phyloP scores from a whole-genome alignment of 2,113 vertebrate genomes.

The Oreotrochilus melanogaster region DNA sequence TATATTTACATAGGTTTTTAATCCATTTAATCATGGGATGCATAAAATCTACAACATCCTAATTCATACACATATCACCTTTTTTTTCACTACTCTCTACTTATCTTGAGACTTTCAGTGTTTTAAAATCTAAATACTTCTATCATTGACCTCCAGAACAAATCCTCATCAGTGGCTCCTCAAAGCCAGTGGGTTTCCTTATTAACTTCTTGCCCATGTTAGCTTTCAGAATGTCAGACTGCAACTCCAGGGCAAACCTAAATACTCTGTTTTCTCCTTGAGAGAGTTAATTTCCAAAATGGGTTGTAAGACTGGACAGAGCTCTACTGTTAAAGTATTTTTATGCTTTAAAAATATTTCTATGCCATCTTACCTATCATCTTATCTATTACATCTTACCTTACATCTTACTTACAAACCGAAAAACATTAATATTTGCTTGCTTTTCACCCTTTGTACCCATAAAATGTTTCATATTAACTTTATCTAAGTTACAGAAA shows the following conservation, averaged over 20 bases:
- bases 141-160: not conserved
- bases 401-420: not conserved
- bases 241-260: not conserved
- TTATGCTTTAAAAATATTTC: not conserved
- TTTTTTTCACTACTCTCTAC: not conserved
- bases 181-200: not conserved
- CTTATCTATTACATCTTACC: no score
- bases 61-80: not conserved
- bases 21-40: not conserved
- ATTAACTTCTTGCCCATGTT: not conserved
- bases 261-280: not conserved
- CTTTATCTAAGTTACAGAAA: not conserved
- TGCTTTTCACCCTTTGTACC: not conserved
- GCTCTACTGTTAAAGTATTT: not conserved
- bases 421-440: not conserved
- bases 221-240: not conserved
- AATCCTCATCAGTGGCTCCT: not conserved
- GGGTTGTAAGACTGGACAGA: not conserved
- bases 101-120: not conserved
- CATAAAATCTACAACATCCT: not conserved
- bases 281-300: not conserved
- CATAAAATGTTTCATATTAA: not conserved
- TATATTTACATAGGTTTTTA: not conserved
- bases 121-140: not conserved
- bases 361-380: not conserved